Percentiles rank a stretch among this genome's conserved stretches.
These are phyloP conservation scores for Neoarius graeffei DNA, from an alignment of 2,113 vertebrate species.

Conservation along the genomic window DNA sequence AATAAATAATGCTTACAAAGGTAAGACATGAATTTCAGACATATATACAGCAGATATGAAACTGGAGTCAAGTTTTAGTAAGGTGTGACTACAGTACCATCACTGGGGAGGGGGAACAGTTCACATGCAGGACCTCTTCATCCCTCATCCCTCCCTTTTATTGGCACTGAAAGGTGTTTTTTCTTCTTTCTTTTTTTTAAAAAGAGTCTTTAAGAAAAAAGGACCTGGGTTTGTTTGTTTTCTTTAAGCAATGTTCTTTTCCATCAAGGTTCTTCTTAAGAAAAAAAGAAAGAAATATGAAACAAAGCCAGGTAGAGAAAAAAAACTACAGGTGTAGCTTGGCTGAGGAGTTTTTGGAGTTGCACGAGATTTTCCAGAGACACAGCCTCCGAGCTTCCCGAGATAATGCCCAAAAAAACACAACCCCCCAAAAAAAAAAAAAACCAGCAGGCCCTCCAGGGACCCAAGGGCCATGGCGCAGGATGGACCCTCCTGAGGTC, in stretches of 20 bases:
- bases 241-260: constrained; percentile 49
- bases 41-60: constrained; percentile 73
- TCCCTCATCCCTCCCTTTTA: constrained; percentile 36
- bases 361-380: constrained; percentile 65
- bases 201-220: constrained; percentile 43
- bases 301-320: constrained; percentile 53
- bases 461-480: constrained; percentile 57
- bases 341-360: constrained; percentile 49
- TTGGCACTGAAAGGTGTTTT: constrained; percentile 64
- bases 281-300: constrained; percentile 32
- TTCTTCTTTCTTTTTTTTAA: constrained; percentile 58
- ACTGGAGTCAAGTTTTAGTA: constrained; percentile 61
- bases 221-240: constrained; percentile 56
- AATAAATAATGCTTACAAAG: constrained; percentile 92
- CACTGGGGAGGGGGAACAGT: constrained; percentile 75
- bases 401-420: constrained; percentile 60
- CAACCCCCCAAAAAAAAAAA: not conserved
- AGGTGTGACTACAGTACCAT: constrained; percentile 66
- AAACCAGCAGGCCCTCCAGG: constrained; percentile 70
- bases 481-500: constrained; percentile 71
- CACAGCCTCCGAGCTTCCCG: constrained; percentile 73
- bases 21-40: constrained; percentile 77
- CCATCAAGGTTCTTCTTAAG: constrained; percentile 50
- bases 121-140: constrained; percentile 75
- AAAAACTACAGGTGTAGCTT: constrained; percentile 60